These are phyloP conservation scores for Ruditapes philippinarum DNA, from an alignment of 1,140 invertebrate species.

Conservation along the genomic window DNA sequence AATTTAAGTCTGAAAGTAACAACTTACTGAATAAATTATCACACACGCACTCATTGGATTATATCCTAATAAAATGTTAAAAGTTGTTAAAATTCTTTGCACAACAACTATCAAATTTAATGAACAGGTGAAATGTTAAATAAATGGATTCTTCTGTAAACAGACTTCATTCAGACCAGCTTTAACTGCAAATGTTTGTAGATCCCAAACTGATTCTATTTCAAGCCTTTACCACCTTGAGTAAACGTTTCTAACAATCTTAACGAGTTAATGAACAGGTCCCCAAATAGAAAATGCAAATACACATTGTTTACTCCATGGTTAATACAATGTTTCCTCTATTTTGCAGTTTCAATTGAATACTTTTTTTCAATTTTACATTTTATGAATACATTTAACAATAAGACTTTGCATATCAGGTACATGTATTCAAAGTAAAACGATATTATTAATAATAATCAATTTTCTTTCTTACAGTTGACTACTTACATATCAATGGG, in stretches of 20 bases:
- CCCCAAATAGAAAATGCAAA: background rate
- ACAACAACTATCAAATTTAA: background rate
- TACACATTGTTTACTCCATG: background rate
- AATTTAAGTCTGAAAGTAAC: no score
- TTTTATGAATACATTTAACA: no score
- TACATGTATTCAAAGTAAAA: no score
- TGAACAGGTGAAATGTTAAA: background rate
- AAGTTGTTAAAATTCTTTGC: no score
- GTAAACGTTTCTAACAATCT: conserved; percentile 10
- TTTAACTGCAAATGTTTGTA: background rate
- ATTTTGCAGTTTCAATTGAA: background rate
- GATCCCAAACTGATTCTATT: background rate
- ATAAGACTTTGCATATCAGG: no score
- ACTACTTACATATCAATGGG: no score
- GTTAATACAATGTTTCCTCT: background rate
- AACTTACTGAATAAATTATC: no score
- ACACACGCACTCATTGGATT: no score
- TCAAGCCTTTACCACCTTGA: background rate
- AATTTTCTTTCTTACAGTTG: no score
- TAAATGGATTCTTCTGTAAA: background rate
- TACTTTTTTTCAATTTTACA: background rate
- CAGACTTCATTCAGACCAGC: background rate
- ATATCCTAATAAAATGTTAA: no score
- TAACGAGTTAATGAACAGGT: conserved; percentile 7
- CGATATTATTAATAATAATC: conserved; percentile 23